Evolutionary conservation across 1,140 invertebrate species (phyloP), one percentile per base, ranked within the genome.

Genomic region (Nilaparvata lugens): DNA sequence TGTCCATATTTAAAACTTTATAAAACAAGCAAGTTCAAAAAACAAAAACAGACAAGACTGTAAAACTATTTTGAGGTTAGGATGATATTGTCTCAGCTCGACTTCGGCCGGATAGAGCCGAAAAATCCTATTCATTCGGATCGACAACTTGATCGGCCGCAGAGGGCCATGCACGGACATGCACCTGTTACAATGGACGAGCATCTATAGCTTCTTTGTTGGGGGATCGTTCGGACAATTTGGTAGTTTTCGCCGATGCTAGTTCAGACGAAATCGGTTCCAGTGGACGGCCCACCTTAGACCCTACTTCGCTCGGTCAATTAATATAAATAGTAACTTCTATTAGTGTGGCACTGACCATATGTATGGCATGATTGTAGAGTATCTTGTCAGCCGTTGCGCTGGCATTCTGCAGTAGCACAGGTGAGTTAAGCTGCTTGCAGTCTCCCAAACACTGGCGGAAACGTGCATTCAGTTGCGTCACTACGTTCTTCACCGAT

Each of bases 291-390:
- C n/a, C n/a, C n/a, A n/a, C n/a, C n/a, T n/a, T n/a, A n/a, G n/a
- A 25, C 48, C 25, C 21, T 18, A 31, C 28, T 23, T 25, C 31
- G 18, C 18, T 31, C 16, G n/a, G 18, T 60, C 66, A 56, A 61
- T 62, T 35, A 52, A 59, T 53, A 14, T 21, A 65, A 54, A 18
- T 2, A 40, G n/a, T 42, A 64, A 51, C n/a, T n/a, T n/a, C n/a
- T n/a, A n/a, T n/a, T n/a, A n/a, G n/a, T n/a, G n/a, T n/a, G n/a
- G n/a, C 56, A 65, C 76, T 81, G 79, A 95, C 93, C 87, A 96
- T 90, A 79, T 96, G 88, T 65, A 98, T 92, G 55, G 95, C 94
- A 76, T 98, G 89, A 70, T 94, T 89, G 72, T 97, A 98, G 13
- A 98, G 82, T 63, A 97, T 89, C 74, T 93, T 94, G 73, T 98